Evolutionary conservation across 2,797 vertebrate genomes (phyloP).

Genomic region (Uromys caudimaculatus): DNA sequence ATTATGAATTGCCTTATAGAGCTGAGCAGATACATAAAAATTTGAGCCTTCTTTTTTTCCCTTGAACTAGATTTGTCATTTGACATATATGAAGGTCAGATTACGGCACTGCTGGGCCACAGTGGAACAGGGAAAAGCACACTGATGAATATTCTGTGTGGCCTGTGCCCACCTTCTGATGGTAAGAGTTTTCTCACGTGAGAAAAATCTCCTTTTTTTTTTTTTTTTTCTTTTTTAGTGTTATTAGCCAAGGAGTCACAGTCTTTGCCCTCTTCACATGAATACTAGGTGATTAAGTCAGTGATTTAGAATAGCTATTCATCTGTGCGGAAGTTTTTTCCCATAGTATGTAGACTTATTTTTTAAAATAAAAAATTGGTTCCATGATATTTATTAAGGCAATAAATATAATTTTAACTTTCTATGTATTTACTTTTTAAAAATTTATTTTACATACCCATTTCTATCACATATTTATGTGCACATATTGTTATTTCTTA

Average conservation of each 20-base stretch:
- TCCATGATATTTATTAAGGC: constrained; percentile 35
- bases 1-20: neutral
- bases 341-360: neutral
- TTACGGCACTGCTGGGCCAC: constrained; percentile 97
- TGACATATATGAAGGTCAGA: constrained; percentile 98
- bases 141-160: constrained; percentile 97
- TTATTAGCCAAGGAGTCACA: neutral
- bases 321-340: neutral
- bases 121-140: constrained; percentile 98
- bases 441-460: neutral
- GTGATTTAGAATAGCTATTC: neutral
- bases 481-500: neutral
- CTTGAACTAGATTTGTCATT: constrained; percentile 93
- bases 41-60: neutral
- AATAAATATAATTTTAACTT: constrained; percentile 33
- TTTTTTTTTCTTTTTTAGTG: neutral
- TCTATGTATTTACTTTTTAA: neutral
- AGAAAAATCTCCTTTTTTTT: neutral
- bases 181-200: constrained; percentile 83
- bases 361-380: neutral
- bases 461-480: constrained; percentile 2
- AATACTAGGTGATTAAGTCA: neutral
- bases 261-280: neutral
- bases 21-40: constrained; percentile 31
- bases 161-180: constrained; percentile 92